A percentile compares a stretch with the other conserved stretches of the same genome.
Conservation (phyloP, 2,113 vertebrate species). For the Podilymbus podiceps region DNA sequence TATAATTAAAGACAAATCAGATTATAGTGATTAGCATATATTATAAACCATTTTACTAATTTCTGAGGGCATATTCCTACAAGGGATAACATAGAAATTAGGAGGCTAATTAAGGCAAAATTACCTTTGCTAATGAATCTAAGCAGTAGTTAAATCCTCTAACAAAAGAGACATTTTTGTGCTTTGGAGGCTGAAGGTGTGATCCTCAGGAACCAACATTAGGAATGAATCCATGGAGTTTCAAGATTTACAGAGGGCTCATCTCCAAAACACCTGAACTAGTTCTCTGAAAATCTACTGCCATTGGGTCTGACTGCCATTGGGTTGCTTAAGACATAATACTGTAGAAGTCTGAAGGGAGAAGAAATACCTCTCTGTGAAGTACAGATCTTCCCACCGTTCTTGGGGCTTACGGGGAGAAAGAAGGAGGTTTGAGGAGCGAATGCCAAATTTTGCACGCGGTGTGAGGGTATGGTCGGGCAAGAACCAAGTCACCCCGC, state of each 20-base stretch:
- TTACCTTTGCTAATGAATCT: conserved; percentile 73
- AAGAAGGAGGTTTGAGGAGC: not conserved
- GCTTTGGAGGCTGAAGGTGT: not conserved
- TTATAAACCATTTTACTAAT: conserved; percentile 71
- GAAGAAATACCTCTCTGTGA: not conserved
- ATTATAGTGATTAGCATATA: conserved; percentile 73
- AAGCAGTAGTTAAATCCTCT: conserved; percentile 55
- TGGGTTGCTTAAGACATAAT: not conserved
- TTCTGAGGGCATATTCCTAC: conserved; percentile 67
- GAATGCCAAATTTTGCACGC: not conserved
- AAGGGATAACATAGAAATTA: conserved; percentile 70
- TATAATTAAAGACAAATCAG: conserved; percentile 74
- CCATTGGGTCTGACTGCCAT: not conserved
- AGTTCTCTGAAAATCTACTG: not conserved
- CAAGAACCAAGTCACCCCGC: fast-evolving
- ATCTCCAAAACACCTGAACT: not conserved
- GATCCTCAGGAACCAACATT: not conserved
- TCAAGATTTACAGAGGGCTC: not conserved
- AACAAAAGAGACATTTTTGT: conserved; percentile 28
- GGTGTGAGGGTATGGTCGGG: not conserved
- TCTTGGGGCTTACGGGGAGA: fast-evolving
- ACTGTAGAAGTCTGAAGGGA: not conserved
- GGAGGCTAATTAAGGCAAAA: conserved; percentile 69
- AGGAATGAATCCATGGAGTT: not conserved
- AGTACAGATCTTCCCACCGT: not conserved